These are phyloP conservation scores for Platycheirus rosarum DNA, from an alignment of 2,888 invertebrate genomes.

Conservation along the genomic window DNA sequence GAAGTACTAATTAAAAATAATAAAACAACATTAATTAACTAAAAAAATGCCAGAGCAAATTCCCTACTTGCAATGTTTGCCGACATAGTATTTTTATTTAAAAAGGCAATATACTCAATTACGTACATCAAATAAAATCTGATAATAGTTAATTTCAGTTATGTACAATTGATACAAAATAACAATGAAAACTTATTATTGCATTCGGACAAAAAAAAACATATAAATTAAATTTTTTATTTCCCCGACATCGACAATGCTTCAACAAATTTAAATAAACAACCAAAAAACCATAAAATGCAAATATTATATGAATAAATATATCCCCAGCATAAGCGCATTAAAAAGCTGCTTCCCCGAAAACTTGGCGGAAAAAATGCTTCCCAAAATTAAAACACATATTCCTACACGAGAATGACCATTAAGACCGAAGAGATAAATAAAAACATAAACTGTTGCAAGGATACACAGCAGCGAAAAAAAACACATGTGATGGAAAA, in stretches of 20 bases:
- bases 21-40: no score
- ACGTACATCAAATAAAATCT: conserved; percentile 50
- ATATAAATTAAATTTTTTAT: conserved; percentile 10
- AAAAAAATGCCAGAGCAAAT: no score
- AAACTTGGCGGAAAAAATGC: conserved; percentile 11
- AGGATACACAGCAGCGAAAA: conserved; percentile 17
- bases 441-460: background rate
- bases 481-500: conserved; percentile 53
- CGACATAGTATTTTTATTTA: no score
- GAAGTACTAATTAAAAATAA: no score
- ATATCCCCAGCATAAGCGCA: conserved; percentile 13
- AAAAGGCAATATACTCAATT: conserved; percentile 46
- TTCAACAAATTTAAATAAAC: conserved; percentile 27
- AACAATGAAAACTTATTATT: conserved; percentile 9
- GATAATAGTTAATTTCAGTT: no score
- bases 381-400: conserved; percentile 27
- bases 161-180: conserved; percentile 4
- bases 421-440: conserved; percentile 15
- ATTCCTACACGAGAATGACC: conserved; percentile 51
- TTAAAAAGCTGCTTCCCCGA: conserved; percentile 30
- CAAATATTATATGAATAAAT: conserved; percentile 1
- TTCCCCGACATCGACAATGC: conserved; percentile 22
- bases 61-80: no score
- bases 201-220: background rate
- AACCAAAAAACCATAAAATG: conserved; percentile 17